phyloP scores from a whole-genome alignment of 2,888 invertebrate genomes.

The Zhuqinia jingwanae region DNA sequence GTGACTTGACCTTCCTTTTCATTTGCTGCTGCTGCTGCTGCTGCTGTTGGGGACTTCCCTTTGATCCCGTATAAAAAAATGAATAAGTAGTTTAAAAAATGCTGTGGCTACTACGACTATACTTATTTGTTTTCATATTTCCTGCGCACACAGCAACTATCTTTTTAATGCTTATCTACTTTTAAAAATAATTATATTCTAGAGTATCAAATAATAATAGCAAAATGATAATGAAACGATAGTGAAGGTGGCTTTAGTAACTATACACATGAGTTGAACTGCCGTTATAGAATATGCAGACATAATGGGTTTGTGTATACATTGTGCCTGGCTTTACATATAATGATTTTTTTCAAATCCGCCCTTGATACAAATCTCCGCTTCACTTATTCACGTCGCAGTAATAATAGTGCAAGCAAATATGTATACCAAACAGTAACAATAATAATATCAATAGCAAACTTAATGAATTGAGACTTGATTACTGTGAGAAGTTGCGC shows the following conservation, averaged over 20 bases:
- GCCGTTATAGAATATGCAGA: not conserved
- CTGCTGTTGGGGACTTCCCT: not conserved
- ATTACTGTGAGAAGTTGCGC: conserved; percentile 45
- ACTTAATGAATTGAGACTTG: conserved; percentile 32
- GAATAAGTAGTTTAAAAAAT: not conserved
- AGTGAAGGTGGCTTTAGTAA: conserved; percentile 15
- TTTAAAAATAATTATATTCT: conserved; percentile 20
- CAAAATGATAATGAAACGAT: not conserved
- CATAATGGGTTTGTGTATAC: not conserved
- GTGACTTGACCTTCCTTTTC: conserved; percentile 20
- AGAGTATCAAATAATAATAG: not conserved
- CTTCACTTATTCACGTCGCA: conserved; percentile 12
- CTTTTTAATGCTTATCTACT: not conserved
- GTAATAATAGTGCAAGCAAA: too few relatives aligned
- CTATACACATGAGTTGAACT: not conserved
- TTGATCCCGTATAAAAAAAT: not conserved
- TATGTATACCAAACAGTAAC: not conserved
- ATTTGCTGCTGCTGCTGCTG: not conserved
- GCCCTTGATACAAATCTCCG: conserved; percentile 37
- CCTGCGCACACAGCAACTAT: not conserved
- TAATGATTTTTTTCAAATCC: conserved; percentile 32
- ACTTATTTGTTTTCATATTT: not conserved
- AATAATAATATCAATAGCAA: not conserved
- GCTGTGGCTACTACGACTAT: conserved; percentile 10
- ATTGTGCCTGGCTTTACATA: not conserved